Base-by-base conservation (phyloP, 2,888 invertebrate genomes). In the Tachystola acroxantha region DNA sequence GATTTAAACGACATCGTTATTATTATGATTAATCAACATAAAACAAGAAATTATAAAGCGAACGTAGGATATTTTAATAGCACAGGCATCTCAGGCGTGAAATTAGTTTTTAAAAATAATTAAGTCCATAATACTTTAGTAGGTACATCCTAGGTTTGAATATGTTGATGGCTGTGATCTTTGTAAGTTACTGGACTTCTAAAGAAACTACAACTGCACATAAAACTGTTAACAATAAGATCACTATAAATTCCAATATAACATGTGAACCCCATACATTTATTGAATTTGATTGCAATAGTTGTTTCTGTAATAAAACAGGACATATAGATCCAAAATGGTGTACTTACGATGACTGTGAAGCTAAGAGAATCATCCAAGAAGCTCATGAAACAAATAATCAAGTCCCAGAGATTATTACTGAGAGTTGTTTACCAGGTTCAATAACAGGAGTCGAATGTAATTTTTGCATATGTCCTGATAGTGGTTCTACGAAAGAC, bases 381-480 rank as follows among this genome's bases (percentile, higher is more conserved):
- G 56, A 66, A 1, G 52, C 52, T 9, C 65, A 74, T 26, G 64
- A 62, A 40, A 40, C 36, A 10, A 34, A 40, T 0, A 25, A 9
- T n/a, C 12, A 30, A 19, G 7, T 33, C 1, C 34, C 45, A 5
- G 26, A 43, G 6, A 39, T 46, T 7, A 38, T 45, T 7, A 16
- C 7, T 4, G 53, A 46, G 2, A 45, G 46, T 1, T 88, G 88
- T 43, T 50, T 42, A 1, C 66, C 85, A 0, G 85, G 84, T 1
- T 57, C 76, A 0, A 68, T 80, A 10, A 57, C 65, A 3, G 77
- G 68, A 49, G 47, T 56, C 0, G 68, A 70, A 13, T 88, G 88
- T 38, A 88, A 88, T 43, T 80, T 72, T 30, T 88, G 88, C 45
- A 78, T 82, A 25, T 88, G 88, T 37, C 67, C 80, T 1, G 57